Evolutionary conservation across 2,888 invertebrate species (phyloP).

Genomic region (Dorcus hopei): DNA sequence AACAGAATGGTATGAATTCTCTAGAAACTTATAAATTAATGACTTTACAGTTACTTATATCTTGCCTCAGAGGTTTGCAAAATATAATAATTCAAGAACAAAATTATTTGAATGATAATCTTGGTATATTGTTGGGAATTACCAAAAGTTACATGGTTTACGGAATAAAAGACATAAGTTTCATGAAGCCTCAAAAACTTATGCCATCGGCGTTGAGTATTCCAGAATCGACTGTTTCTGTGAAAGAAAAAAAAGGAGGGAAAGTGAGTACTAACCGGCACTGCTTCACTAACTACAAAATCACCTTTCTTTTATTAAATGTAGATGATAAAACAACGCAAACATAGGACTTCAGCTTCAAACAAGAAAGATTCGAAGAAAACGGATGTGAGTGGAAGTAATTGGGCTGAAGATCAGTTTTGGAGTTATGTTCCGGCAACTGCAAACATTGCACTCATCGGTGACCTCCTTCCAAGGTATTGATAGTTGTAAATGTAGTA

Average conservation of each 20-base stretch:
- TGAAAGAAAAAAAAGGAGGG: neutral
- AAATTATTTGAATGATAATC: conserved; percentile 39
- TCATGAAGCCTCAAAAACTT: conserved; percentile 53
- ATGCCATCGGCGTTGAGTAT: conserved; percentile 61
- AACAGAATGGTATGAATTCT: neutral
- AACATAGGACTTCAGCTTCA: conserved; percentile 16
- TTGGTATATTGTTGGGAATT: conserved; percentile 59
- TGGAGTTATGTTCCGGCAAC: conserved; percentile 11
- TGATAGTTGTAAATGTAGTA: too few species aligned
- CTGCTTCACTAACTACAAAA: neutral
- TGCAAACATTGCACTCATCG: neutral
- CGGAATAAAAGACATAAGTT: conserved; percentile 49
- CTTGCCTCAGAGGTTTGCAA: conserved; percentile 43
- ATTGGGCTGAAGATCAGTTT: neutral
- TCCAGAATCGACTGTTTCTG: conserved; percentile 45
- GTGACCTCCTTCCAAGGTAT: too few species aligned
- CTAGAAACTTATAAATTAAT: conserved; percentile 6
- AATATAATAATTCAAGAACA: conserved; percentile 40
- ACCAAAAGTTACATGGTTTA: conserved; percentile 57
- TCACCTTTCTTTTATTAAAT: neutral
- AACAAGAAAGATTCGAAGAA: conserved; percentile 21
- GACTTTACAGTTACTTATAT: conserved; percentile 51
- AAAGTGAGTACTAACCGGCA: neutral
- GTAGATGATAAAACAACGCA: conserved; percentile 21
- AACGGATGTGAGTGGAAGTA: neutral